Base-by-base conservation (phyloP, 2,113 vertebrate genomes). In the Collichthys lucidus region DNA sequence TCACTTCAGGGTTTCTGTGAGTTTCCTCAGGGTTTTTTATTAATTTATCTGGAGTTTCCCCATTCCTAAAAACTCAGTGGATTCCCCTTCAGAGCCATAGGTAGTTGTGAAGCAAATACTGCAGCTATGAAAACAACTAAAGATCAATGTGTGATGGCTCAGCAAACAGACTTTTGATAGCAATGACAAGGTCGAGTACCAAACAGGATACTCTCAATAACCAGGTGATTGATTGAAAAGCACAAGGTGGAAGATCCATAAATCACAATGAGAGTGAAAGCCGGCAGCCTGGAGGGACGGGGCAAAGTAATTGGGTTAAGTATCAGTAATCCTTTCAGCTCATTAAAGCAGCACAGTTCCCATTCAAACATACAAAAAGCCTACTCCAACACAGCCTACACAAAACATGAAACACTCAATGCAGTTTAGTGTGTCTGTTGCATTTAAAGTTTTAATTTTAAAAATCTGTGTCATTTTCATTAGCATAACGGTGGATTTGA, bases 261-360 rank as follows among this genome's bases (percentile, higher is more conserved):
- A 87, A 91, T 89, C 73, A 62, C 57, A 89, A 72, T 80, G 88
- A 84, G 88, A 88, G 77, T 77, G 73, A 92, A 89, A 93, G 87
- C 86, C 69, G 79, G 77, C 75, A 77, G 82, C 77, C 68, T 68
- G 86, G 77, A 82, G 67, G 79, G 88, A 90, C 76, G 57, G 84
- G 76, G 70, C 73, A 86, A 89, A 92, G 89, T 94, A 95, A 95
- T 95, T 94, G 93, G 93, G 94, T 95, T 95, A 95, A 95, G 92
- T 94, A 92, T 93, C 83, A 89, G 77, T 94, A 94, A 94, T 94
- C 92, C 84, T 85, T 90, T 94, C 85, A 92, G 89, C 90, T 90
- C 85, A 88, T 92, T 93, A 92, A 90, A 93, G 83, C 84, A 76
- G 86, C 91, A 90, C 83, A 77, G 83, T 80, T 84, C 77, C 65